Base-by-base conservation (phyloP, 2,888 invertebrate genomes). In the Eristalis pertinax region DNA sequence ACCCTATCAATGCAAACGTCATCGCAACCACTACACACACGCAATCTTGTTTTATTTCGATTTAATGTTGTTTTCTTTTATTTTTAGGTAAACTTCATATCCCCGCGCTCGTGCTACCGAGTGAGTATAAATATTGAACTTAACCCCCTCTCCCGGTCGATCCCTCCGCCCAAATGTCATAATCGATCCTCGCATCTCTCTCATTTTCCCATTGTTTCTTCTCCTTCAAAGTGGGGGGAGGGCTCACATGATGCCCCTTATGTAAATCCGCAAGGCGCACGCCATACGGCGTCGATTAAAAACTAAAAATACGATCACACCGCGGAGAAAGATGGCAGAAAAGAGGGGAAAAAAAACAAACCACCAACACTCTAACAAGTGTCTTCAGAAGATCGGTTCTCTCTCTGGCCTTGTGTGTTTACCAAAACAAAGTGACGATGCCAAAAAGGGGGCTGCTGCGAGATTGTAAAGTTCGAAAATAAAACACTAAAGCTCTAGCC, bases 61-160 rank as follows among this genome's bases (percentile, higher is more conserved):
- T 90, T 62, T 65, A 50, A n/a, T 60, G 74, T 56, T 60, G 68
- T 62, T 32, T 69, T 15, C n/a, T 35, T 43, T 72, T 70, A 4
- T 65, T 88, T 88, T 50, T 43, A 89, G 88, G 86, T 89, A 89
- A 89, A 87, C 86, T 77, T 78, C 81, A 84, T 67, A 72, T 85
- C 77, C 70, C 68, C 67, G 79, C 74, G 84, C 82, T 88, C 79
- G 78, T 72, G 67, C 29, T 70, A 41, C 69, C 79, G 84, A 87
- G 89, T 89, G 86, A 89, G 89, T 89, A 85, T 82, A 35, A 78
- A 41, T 26, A 19, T 43, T 32, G 50, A 19, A 19, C 19, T 8
- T 50, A 19, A n/a, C 19, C 50, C 50, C 4, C 43, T 43, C 19
- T 50, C 19, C 50, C n/a, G 50, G 32, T 10, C 32, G 8, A 10